Evolutionary conservation across 2,888 invertebrate species (phyloP).

Genomic region (Leuctra nigra): DNA sequence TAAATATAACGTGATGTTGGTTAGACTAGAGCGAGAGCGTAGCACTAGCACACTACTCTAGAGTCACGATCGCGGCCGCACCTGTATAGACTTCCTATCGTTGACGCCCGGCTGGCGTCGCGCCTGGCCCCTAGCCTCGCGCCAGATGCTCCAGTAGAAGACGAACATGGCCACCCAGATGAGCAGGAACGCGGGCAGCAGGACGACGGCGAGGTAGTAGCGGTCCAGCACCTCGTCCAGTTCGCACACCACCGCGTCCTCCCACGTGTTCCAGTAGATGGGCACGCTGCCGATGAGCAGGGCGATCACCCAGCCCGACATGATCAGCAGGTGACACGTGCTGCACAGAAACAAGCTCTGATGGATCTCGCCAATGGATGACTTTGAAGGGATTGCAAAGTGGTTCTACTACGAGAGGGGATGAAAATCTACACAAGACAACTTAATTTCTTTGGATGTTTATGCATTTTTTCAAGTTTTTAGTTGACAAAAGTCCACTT

Average conservation of each 20-base stretch:
- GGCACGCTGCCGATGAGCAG: conserved; percentile 61
- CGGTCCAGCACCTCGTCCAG: conserved; percentile 55
- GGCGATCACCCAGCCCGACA: conserved; percentile 60
- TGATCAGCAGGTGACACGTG: conserved; percentile 55
- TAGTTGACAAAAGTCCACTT: too few relatives aligned
- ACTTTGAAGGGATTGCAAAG: too few relatives aligned
- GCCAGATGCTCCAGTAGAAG: conserved; percentile 71
- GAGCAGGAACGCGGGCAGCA: conserved; percentile 64
- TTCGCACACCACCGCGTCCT: conserved; percentile 54
- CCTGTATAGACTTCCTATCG: conserved; percentile 73
- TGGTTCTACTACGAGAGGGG: too few relatives aligned
- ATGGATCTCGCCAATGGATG: too few relatives aligned
- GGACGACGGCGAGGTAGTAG: conserved; percentile 40
- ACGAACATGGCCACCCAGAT: conserved; percentile 70
- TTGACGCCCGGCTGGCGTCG: conserved; percentile 53
- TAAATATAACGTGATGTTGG: too few relatives aligned
- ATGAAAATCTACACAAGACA: too few relatives aligned
- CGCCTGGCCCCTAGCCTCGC: conserved; percentile 66
- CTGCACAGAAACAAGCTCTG: too few relatives aligned
- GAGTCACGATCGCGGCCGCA: conserved; percentile 35
- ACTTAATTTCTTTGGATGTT: too few relatives aligned
- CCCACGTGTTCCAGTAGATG: conserved; percentile 73
- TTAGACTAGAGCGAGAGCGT: too few relatives aligned
- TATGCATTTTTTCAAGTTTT: too few relatives aligned
- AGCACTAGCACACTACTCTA: too few relatives aligned